A percentile compares a stretch with the other conserved stretches of the same genome.
phyloP scores from a whole-genome alignment of 2,888 invertebrate species.

The Cataglyphis cursor region DNA sequence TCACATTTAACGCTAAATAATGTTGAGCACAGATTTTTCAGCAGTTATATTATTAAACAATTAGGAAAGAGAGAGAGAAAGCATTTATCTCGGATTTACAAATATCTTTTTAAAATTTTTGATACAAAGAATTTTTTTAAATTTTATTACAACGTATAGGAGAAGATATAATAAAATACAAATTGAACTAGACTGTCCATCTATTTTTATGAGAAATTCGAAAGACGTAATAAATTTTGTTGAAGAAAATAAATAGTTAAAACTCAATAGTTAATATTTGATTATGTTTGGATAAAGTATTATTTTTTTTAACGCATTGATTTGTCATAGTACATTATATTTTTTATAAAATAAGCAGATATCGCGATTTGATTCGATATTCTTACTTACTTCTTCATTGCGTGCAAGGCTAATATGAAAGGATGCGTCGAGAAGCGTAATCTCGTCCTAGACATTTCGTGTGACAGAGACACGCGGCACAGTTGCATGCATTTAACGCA shows the following conservation, averaged over 20 bases:
- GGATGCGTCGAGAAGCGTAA: conserved; percentile 12
- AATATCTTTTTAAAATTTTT: not conserved
- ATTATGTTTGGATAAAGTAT: not conserved
- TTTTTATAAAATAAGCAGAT: not conserved
- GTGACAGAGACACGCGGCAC: conserved; percentile 18
- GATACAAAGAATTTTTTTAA: not conserved
- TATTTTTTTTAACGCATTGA: not conserved
- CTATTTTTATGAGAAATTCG: not conserved
- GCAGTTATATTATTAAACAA: not conserved
- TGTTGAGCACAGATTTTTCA: not conserved
- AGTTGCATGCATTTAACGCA: not conserved
- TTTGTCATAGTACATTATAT: conserved; percentile 2
- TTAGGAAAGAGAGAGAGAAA: not conserved
- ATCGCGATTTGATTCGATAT: not conserved
- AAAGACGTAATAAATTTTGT: not conserved
- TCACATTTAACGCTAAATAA: not conserved
- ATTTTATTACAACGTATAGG: not conserved
- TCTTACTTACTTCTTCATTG: not conserved
- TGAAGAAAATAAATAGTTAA: not conserved
- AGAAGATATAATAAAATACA: not conserved
- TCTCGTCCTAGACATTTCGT: not conserved
- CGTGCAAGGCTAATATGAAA: not conserved
- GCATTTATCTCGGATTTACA: not conserved
- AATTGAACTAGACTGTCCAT: not conserved
- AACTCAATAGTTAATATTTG: conserved; percentile 21